phyloP scores from a whole-genome alignment of 2,113 vertebrate species.

The Cheilinus undulatus region DNA sequence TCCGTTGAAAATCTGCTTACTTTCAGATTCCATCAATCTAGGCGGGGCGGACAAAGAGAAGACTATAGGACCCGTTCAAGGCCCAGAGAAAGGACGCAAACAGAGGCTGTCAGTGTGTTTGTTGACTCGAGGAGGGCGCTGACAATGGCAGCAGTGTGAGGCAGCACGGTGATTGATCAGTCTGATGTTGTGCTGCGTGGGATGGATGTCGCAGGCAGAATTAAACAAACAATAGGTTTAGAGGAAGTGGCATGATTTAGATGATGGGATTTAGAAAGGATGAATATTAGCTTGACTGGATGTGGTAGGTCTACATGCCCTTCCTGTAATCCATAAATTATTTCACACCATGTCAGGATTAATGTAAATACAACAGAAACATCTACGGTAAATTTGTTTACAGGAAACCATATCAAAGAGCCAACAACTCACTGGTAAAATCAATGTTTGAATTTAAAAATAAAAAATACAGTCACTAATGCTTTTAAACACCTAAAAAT shows the following conservation, averaged over 20 bases:
- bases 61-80: constrained; percentile 63
- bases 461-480: no score
- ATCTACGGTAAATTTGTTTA: constrained; percentile 6
- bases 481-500: no score
- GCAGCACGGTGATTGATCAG: constrained; percentile 74
- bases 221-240: constrained; percentile 63
- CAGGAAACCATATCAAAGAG: background rate
- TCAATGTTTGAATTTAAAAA: no score
- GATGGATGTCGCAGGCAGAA: constrained; percentile 54
- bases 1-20: constrained; percentile 84
- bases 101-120: constrained; percentile 67
- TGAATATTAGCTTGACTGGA: constrained; percentile 30
- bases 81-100: constrained; percentile 66
- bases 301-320: constrained; percentile 39
- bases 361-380: background rate
- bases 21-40: constrained; percentile 82
- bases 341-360: constrained; percentile 45
- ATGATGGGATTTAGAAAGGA: constrained; percentile 52
- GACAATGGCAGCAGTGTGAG: constrained; percentile 79
- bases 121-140: constrained; percentile 55
- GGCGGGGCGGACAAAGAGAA: constrained; percentile 72
- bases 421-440: no score
- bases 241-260: constrained; percentile 66
- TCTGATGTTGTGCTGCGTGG: constrained; percentile 61
- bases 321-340: constrained; percentile 40